These are phyloP conservation scores for Phaedon cochleariae DNA, from an alignment of 2,888 invertebrate genomes.

Conservation along the genomic window DNA sequence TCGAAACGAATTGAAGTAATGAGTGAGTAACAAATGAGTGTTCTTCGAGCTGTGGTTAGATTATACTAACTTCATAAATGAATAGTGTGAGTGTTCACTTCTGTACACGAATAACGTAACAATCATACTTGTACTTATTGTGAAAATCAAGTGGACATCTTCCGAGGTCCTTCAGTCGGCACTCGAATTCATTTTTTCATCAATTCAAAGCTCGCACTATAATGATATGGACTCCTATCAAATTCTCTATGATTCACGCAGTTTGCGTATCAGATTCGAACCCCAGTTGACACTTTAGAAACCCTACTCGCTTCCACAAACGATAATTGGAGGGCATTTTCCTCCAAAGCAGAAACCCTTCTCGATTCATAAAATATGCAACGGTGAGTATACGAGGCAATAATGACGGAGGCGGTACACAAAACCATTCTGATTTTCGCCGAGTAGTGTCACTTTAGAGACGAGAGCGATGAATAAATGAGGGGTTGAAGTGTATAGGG, in stretches of 20 bases:
- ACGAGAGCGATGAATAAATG: slow-evolving; percentile 40
- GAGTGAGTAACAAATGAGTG: no score
- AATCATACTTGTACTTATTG: no score
- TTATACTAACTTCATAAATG: no score
- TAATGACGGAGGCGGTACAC: slow-evolving; percentile 35
- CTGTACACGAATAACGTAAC: no score
- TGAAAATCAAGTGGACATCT: no score
- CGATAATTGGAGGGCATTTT: slow-evolving; percentile 13
- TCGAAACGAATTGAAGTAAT: no score
- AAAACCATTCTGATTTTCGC: slow-evolving; percentile 35
- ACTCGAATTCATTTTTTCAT: no score
- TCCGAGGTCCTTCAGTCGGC: no score
- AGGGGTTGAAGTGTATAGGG: slow-evolving; percentile 31
- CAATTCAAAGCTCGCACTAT: no score
- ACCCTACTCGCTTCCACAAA: not conserved
- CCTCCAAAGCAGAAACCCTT: slow-evolving; percentile 20
- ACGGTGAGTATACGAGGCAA: slow-evolving; percentile 28
- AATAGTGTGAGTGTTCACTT: no score
- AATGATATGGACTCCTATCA: no score
- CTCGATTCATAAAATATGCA: slow-evolving; percentile 34
- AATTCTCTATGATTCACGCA: not conserved
- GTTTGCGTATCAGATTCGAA: not conserved
- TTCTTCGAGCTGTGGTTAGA: no score
- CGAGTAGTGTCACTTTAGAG: slow-evolving; percentile 36
- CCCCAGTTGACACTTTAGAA: not conserved